phyloP scores from a whole-genome alignment of 2,797 vertebrate species.

The Myotis daubentonii region DNA sequence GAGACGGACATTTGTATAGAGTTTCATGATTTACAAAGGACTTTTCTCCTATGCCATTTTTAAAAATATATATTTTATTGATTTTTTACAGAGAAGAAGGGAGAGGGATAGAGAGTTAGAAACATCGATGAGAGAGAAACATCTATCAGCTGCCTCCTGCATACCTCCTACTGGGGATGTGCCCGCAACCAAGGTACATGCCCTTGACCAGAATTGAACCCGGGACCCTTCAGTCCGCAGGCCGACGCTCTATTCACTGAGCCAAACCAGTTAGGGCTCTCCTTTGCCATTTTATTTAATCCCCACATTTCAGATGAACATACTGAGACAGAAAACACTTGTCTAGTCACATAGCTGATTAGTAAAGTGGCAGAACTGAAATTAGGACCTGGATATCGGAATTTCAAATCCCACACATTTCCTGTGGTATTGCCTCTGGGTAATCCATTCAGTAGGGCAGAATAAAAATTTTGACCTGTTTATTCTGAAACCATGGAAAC shows the following conservation, averaged over 20 bases:
- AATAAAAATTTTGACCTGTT: neutral
- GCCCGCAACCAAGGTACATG: too few species aligned
- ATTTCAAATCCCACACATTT: neutral
- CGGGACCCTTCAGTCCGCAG: too few species aligned
- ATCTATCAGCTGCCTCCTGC: too few species aligned
- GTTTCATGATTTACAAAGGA: neutral
- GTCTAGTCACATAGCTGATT: neutral
- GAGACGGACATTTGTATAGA: neutral
- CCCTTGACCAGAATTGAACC: too few species aligned
- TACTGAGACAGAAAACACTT: neutral
- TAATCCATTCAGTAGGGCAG: neutral
- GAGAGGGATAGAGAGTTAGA: too few species aligned
- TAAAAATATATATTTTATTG: too few species aligned
- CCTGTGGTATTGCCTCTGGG: neutral
- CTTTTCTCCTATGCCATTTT: neutral
- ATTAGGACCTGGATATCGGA: neutral
- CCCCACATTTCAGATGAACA: neutral
- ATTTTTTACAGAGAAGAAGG: too few species aligned
- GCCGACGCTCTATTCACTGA: too few species aligned
- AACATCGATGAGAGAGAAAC: too few species aligned
- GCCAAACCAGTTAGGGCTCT: neutral
- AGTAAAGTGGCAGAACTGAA: neutral
- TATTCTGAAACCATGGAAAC: conserved; percentile 21
- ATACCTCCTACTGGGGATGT: too few species aligned
- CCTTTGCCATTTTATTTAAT: neutral